Base-by-base conservation (phyloP, 2,797 vertebrate species). In the Chaenodraco wilsoni region DNA sequence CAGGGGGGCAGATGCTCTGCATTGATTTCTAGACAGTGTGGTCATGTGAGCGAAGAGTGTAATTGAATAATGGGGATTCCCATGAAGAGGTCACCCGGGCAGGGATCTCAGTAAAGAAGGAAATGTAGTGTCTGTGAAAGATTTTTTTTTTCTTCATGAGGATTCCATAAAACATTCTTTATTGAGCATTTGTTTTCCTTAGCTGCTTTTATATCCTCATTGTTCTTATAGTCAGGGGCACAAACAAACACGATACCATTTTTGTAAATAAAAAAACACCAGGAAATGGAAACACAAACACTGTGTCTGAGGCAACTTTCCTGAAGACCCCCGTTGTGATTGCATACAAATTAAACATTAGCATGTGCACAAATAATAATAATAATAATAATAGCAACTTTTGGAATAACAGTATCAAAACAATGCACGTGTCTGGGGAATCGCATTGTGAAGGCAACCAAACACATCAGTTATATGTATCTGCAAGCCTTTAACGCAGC, bases 51-150 rank as follows among this genome's bases (percentile, higher is more conserved):
- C 2, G 2, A 56, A 2, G 68, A 63, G 72, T 59, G 64, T 78
- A 88, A 88, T 80, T 89, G 69, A 91, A 87, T 79, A 79, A 89
- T 46, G 79, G 72, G 80, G 85, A 83, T 81, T 89, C 88, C 88
- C 80, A 72, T 68, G 70, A 84, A 87, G 84, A 73, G 76, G 78
- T 89, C 77, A 82, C 31, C 9, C 40, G 78, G 81, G 59, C 82
- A 71, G 66, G 66, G 65, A 65, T 71, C 52, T 23, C 68, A 31
- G 40, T 54, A 27, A 5, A n/a, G 7, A 3, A 55, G 54, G 40
- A 59, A 51, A 65, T 17, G 4, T 3, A 51, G 45, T 17, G 33
- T 73, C 55, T 57, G 23, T 13, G 40, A 64, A 33, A 13, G 9
- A 41, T 55, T 69, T 50, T 62, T 61, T 61, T n/a, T 27, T 49